phyloP scores from a whole-genome alignment of 2,888 invertebrate genomes.

The Hedychridium roseum region DNA sequence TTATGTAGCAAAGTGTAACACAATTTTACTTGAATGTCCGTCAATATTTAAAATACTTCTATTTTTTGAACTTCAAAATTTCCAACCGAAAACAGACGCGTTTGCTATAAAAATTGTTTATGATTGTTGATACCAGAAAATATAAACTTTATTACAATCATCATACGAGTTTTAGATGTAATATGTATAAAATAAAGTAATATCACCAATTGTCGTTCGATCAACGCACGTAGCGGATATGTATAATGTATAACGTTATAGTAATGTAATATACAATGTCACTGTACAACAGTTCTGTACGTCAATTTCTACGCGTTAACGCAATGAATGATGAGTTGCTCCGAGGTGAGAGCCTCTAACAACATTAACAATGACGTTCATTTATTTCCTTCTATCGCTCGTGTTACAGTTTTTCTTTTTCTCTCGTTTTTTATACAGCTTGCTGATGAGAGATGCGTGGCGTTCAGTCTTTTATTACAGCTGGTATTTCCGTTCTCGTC shows the following conservation, averaged over 20 bases:
- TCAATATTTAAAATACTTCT: too few relatives aligned
- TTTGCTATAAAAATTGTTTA: conserved; percentile 27
- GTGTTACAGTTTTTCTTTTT: conserved; percentile 14
- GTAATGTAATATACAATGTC: conserved; percentile 38
- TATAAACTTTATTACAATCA: conserved; percentile 58
- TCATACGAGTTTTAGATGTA: conserved; percentile 38
- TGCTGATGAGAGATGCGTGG: conserved; percentile 41
- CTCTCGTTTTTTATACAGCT: conserved; percentile 20
- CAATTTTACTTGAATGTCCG: too few relatives aligned
- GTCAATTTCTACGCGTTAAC: conserved; percentile 46
- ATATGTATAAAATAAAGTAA: conserved; percentile 56
- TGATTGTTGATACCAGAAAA: conserved; percentile 55
- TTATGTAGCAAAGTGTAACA: too few relatives aligned
- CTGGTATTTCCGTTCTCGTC: conserved; percentile 39
- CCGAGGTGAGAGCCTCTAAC: conserved; percentile 32
- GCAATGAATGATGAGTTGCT: conserved; percentile 44
- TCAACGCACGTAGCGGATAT: conserved; percentile 49
- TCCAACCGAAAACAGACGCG: not conserved
- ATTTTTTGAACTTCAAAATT: conserved; percentile 1
- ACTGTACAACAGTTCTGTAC: conserved; percentile 52
- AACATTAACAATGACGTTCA: conserved; percentile 42
- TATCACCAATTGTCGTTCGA: conserved; percentile 50
- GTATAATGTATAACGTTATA: conserved; percentile 49
- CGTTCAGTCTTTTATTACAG: conserved; percentile 56
- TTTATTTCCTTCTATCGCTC: conserved; percentile 16